A percentile compares a stretch with the other conserved stretches of the same genome.
These are phyloP conservation scores for Netelia inedita DNA, from an alignment of 2,888 invertebrate genomes.

Conservation along the genomic window DNA sequence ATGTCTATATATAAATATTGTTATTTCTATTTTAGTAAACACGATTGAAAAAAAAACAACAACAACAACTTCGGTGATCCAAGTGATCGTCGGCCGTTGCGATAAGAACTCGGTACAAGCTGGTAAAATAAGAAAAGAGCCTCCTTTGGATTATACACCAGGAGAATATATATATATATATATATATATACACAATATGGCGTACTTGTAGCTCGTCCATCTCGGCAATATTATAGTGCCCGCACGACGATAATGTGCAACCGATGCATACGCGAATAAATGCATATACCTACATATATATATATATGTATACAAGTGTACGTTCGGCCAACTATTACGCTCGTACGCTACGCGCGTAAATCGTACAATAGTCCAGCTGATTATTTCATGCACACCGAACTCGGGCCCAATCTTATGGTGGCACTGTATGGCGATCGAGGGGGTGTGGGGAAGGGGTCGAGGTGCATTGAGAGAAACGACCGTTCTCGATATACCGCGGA, in stretches of 20 bases:
- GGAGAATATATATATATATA: background rate
- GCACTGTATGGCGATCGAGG: constrained; percentile 22
- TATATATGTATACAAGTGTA: constrained; percentile 2
- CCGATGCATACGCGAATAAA: constrained; percentile 4
- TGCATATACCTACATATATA: constrained; percentile 1
- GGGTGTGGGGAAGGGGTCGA: background rate
- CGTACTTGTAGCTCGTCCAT: constrained; percentile 59
- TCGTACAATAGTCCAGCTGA: constrained; percentile 53
- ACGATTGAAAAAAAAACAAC: too few species aligned
- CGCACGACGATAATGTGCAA: constrained; percentile 49
- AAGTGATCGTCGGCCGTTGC: background rate
- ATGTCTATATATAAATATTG: too few species aligned
- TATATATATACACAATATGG: constrained; percentile 10
- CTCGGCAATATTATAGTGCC: constrained; percentile 54
- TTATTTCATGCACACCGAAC: constrained; percentile 36
- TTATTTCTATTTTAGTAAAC: too few species aligned
- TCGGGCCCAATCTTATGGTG: constrained; percentile 15
- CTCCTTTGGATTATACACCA: background rate
- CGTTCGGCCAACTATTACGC: constrained; percentile 39
- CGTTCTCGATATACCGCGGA: constrained; percentile 42
- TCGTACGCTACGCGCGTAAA: constrained; percentile 38
- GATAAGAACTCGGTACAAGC: background rate
- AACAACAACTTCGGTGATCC: too few species aligned
- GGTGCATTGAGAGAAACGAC: constrained; percentile 53
- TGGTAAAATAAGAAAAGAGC: constrained; percentile 5